Evolutionary conservation across 1,140 invertebrate genomes (phyloP), one percentile per base, ranked within the genome.

Genomic region (Psix sp.): DNA sequence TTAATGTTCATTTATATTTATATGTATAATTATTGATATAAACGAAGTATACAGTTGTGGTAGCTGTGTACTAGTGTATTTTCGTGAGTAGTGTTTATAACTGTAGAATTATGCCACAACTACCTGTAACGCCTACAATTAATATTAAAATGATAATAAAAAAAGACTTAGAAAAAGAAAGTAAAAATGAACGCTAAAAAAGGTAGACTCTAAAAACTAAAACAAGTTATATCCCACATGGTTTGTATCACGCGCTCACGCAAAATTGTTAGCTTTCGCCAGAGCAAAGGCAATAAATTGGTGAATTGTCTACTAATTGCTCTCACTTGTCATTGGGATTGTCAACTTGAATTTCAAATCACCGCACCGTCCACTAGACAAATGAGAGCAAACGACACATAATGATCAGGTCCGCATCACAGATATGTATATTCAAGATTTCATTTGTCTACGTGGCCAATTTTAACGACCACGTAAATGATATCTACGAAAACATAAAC

Each of bases 191-290:
- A 57, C 45, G 31, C 45, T 56, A 39, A 29, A 40, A 56, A 51
- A 49, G 16, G 29, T 51, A 20, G 15, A 45, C n/a, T 60, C 40
- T 59, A 65, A 46, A 59, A n/a, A 59, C 45, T 57, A 62, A 38
- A 45, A 72, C 15, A 48, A 60, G 14, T 45, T 65, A 45, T 21
- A 62, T 68, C 72, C 74, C 56, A 66, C 21, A 48, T 38, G 31
- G 20, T 33, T 52, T 43, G 59, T 52, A 60, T 20, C 62, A 38
- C 57, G 56, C 73, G 52, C 62, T 70, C 54, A 38, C 62, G 24
- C 63, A 67, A 35, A 42, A 29, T 51, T 43, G 80, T 82, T 77
- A 82, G 77, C 83, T 83, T 82, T 83, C 83, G 82, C 82, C 75
- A 77, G 81, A 76, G 71, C 74, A 78, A 77, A 74, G 70, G 74